Evolutionary conservation across 2,797 vertebrate genomes (phyloP).

Genomic region (Mormyrus hasselquistii): DNA sequence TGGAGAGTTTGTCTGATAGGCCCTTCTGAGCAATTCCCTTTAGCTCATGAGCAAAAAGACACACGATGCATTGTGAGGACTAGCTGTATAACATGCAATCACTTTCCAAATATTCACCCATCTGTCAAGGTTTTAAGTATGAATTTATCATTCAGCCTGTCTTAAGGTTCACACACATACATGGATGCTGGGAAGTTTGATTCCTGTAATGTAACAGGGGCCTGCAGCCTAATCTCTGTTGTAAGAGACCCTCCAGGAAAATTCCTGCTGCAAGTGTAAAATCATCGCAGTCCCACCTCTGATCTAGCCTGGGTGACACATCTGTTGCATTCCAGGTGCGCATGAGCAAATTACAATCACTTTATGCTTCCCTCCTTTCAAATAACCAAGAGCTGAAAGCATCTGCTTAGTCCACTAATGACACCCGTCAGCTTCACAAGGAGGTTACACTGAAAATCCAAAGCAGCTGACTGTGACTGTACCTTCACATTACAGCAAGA

Average conservation of each 20-base stretch:
- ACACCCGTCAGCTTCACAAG: not conserved
- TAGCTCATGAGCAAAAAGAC: not conserved
- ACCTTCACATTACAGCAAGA: not conserved
- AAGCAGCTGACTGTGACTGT: not conserved
- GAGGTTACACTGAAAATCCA: not conserved
- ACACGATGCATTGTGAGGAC: not conserved
- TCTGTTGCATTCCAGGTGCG: not conserved
- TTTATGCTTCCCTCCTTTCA: not conserved
- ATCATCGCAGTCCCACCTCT: not conserved
- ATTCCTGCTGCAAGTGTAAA: not conserved
- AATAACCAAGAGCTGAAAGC: not conserved
- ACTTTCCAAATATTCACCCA: not conserved
- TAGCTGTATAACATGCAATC: not conserved
- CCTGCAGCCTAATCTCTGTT: not conserved
- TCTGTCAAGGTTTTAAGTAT: not conserved
- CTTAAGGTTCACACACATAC: not conserved
- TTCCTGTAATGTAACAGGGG: not conserved
- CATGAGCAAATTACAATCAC: not conserved
- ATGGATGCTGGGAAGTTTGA: not conserved
- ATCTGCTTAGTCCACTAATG: not conserved
- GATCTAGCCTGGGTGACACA: not conserved
- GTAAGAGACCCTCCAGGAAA: not conserved
- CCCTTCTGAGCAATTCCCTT: not conserved
- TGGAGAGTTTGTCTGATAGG: not conserved
- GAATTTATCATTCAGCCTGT: not conserved